Conservation (phyloP, 2,797 vertebrate genomes). For the Anomalospiza imberbis region DNA sequence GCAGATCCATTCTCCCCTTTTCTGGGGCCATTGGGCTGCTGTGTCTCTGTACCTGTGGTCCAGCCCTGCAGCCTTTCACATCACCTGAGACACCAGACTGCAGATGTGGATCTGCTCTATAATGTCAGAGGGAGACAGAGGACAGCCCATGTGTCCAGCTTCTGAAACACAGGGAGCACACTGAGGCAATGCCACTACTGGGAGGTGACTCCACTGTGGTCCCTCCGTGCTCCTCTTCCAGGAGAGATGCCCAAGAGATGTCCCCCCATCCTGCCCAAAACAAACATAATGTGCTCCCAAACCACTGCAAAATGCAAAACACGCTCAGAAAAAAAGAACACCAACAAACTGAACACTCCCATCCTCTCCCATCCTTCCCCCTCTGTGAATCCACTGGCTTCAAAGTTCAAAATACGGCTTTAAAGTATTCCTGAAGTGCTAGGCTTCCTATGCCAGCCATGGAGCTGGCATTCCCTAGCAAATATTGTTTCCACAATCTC, state of each 20-base stretch:
- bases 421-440: neutral
- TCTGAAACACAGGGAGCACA: neutral
- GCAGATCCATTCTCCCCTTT: neutral
- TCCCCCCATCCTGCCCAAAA: neutral
- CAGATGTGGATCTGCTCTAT: neutral
- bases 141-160: neutral
- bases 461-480: neutral
- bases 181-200: neutral
- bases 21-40: neutral
- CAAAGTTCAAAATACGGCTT: neutral
- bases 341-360: neutral
- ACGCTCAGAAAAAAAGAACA: neutral
- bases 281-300: neutral
- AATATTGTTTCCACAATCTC: neutral
- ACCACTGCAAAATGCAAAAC: neutral
- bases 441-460: neutral
- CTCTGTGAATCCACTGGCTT: neutral
- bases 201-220: neutral
- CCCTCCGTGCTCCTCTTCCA: neutral
- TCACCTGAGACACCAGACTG: neutral
- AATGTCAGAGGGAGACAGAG: neutral
- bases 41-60: accelerated
- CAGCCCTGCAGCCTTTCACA: neutral
- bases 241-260: neutral
- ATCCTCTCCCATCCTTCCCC: neutral